Evolutionary conservation across 2,113 vertebrate species (phyloP).

Genomic region (Alexandromys fortis): DNA sequence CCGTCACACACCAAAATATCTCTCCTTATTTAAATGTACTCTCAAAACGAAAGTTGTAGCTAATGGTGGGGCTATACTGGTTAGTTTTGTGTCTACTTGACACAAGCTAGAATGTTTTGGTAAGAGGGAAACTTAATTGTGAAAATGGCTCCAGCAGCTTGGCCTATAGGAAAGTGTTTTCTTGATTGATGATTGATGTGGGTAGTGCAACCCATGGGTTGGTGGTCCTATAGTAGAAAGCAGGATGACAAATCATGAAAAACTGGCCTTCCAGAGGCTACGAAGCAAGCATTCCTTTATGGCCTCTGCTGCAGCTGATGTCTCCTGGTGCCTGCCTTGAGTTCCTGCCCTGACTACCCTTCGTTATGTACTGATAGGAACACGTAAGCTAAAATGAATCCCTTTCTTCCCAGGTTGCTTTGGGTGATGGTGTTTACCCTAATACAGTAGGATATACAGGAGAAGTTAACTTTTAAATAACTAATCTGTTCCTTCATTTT

Average conservation of each 20-base stretch:
- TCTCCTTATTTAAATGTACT: neutral
- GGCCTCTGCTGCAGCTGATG: neutral
- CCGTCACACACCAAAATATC: neutral
- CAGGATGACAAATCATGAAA: neutral
- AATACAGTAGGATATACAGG: neutral
- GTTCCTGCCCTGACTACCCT: neutral
- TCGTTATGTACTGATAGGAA: neutral
- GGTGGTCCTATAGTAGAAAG: neutral
- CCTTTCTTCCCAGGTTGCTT: neutral
- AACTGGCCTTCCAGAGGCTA: neutral
- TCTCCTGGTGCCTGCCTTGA: neutral
- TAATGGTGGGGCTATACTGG: no score
- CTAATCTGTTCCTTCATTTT: neutral
- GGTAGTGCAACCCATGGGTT: neutral
- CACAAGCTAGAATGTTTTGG: neutral
- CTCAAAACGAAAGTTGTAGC: constrained; percentile 15
- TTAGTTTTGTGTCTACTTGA: neutral
- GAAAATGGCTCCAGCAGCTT: neutral
- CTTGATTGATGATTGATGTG: neutral
- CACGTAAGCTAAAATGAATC: neutral
- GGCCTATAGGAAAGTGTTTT: neutral
- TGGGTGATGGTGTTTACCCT: neutral
- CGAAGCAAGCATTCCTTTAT: neutral
- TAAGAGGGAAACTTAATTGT: neutral
- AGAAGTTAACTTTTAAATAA: neutral